phyloP scores from a whole-genome alignment of 2,888 invertebrate genomes.

The Erebia epiphron region DNA sequence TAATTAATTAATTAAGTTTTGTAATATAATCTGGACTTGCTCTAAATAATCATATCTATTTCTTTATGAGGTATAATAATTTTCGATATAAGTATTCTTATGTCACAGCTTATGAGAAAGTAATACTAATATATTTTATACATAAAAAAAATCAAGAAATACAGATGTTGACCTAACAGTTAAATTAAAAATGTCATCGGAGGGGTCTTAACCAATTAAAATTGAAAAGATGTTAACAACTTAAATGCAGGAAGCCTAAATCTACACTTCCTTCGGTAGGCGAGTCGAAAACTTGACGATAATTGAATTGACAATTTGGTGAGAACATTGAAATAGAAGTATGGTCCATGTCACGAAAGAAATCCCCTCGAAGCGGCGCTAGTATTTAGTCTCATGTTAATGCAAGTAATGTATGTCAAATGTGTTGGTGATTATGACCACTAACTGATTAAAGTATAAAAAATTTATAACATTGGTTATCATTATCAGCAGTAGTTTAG shows the following conservation, averaged over 20 bases:
- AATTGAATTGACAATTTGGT: not conserved
- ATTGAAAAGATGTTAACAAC: constrained; percentile 33
- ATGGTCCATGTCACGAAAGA: too few species aligned
- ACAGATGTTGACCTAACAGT: not conserved
- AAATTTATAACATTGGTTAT: too few species aligned
- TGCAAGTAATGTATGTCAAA: too few species aligned
- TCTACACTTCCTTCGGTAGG: constrained; percentile 18
- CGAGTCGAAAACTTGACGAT: constrained; percentile 17
- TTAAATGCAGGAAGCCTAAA: constrained; percentile 32
- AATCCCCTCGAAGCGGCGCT: too few species aligned
- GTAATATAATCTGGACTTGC: not conserved
- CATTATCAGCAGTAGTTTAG: too few species aligned
- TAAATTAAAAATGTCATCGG: constrained; percentile 12
- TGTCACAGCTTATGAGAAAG: constrained; percentile 11
- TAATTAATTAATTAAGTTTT: not conserved
- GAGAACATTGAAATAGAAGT: not conserved
- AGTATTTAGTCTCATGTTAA: too few species aligned
- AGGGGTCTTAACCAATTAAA: constrained; percentile 27
- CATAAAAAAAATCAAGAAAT: not conserved
- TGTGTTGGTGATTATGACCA: too few species aligned
- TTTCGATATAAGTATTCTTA: not conserved
- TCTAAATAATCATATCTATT: not conserved
- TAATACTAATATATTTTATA: not conserved
- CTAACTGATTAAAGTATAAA: too few species aligned
- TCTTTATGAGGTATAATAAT: not conserved